Evolutionary conservation across 53 echinoderm and acorn worm genomes (phyloP), one percentile per base, ranked within the genome.

Genomic region (Astropecten irregularis): DNA sequence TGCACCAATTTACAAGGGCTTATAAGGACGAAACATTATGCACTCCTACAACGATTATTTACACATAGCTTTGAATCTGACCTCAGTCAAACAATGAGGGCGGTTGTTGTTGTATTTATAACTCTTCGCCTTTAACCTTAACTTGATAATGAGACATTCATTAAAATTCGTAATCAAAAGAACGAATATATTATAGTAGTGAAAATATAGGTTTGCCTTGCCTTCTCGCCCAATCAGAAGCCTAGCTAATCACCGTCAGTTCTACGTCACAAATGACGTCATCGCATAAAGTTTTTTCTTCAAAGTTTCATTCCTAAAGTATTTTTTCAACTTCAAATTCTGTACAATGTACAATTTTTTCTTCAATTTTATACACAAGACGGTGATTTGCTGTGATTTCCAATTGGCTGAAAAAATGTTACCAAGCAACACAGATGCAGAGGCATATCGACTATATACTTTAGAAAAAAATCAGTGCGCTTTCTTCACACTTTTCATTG

Each of bases 201-300:
- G 79, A 79, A 79, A 79, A 79, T 79, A 79, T 79, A 79, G 62
- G 79, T 79, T 79, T 79, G 61, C 46, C 62, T 62, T 47, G 62
- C 62, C 62, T 25, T 79, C 34, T 62, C 79, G 79, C 79, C 79
- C 79, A 61, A 79, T 79, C 62, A 62, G 61, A 79, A 48, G 3
- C 23, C 21, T 47, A 14, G 27, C 44, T 22, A 79, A 62, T 0
- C 79, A 62, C 61, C 79, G 62, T 61, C 76, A 38, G 28, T 40
- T 5, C 29, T 76, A 58, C 76, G 57, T 58, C 39, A 40, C 22
- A 53, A 55, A 21, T 22, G 58, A 55, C 56, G 37, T 40, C 19
- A 62, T n/a, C n/a, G n/a, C n/a, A n/a, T n/a, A n/a, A n/a, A n/a
- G n/a, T n/a, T n/a, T n/a, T n/a, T n/a, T n/a, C n/a, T n/a, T n/a